Evolutionary conservation across 35 echinoderm and acorn worm species (phyloP).

Genomic region (Eucidaris tribuloides): DNA sequence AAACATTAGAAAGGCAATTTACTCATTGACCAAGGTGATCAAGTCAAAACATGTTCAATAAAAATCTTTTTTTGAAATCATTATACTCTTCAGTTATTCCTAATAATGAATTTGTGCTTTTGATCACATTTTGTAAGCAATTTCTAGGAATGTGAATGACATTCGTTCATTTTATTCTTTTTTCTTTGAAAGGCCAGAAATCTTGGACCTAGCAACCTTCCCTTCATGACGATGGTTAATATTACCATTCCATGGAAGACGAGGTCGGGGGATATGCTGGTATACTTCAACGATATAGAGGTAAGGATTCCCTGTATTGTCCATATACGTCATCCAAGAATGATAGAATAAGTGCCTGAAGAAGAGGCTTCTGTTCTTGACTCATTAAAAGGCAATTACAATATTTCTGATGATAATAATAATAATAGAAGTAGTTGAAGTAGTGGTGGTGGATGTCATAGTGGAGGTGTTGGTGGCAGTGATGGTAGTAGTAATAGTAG

Average conservation of each 20-base stretch:
- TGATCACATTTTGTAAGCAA: background rate
- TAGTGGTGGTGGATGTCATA: too few species aligned
- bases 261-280: slow-evolving; percentile 54
- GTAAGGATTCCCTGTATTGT: too few species aligned
- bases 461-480: too few species aligned
- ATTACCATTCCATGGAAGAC: slow-evolving; percentile 87
- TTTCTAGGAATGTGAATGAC: background rate
- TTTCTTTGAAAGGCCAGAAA: slow-evolving; percentile 58
- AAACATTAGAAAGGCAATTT: background rate
- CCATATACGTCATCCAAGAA: too few species aligned
- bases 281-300: slow-evolving; percentile 61
- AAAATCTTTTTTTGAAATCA: background rate
- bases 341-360: background rate
- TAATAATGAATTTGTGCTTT: too few species aligned
- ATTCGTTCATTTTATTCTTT: background rate
- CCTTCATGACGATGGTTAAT: slow-evolving; percentile 56
- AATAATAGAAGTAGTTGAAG: too few species aligned
- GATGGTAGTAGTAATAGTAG: too few species aligned
- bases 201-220: slow-evolving; percentile 77
- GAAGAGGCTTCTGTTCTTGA: too few species aligned
- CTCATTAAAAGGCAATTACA: background rate
- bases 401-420: background rate
- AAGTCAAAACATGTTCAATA: background rate
- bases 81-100: too few species aligned
- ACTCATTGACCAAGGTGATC: background rate